These are phyloP conservation scores for Laticauda colubrina DNA, from an alignment of 2,113 vertebrate species.

Conservation along the genomic window DNA sequence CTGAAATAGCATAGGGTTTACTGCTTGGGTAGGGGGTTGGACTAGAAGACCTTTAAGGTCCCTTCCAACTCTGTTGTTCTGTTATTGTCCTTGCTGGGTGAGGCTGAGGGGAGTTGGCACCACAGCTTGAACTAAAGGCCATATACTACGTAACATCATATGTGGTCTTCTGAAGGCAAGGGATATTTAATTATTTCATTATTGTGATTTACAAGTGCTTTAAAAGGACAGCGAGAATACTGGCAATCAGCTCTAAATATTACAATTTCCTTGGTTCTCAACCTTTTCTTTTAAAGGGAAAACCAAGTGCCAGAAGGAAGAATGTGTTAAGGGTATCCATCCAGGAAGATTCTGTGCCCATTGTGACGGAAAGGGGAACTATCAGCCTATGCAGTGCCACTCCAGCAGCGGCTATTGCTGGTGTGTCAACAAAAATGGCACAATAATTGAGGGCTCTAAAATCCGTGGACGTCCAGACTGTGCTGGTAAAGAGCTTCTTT, in stretches of 20 bases:
- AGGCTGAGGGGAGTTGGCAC: background rate
- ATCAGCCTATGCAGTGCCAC: slow-evolving; percentile 84
- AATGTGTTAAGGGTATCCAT: slow-evolving; percentile 23
- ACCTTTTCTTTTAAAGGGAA: slow-evolving; percentile 63
- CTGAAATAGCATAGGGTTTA: background rate
- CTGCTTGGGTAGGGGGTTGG: background rate
- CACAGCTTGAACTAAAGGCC: background rate
- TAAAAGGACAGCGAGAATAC: too few relatives aligned
- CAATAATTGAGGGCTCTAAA: slow-evolving; percentile 68
- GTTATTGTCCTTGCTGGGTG: background rate
- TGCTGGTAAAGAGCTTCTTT: slow-evolving; percentile 60
- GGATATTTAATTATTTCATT: background rate
- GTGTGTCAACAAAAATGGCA: slow-evolving; percentile 85
- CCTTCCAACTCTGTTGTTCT: background rate
- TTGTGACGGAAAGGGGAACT: slow-evolving; percentile 85
- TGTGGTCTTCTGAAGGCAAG: background rate
- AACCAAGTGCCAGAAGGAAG: slow-evolving; percentile 82
- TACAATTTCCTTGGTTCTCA: slow-evolving; percentile 35
- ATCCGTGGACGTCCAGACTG: slow-evolving; percentile 69
- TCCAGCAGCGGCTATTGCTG: slow-evolving; percentile 81
- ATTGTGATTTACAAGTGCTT: too few relatives aligned
- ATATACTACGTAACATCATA: too few relatives aligned
- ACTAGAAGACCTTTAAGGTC: background rate
- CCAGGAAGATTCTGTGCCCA: slow-evolving; percentile 75
- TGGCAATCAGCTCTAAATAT: background rate